Percentiles rank a stretch among this genome's conserved stretches.
Conservation (phyloP, 1,140 invertebrate genomes). For the Chrysoperla carnea region DNA sequence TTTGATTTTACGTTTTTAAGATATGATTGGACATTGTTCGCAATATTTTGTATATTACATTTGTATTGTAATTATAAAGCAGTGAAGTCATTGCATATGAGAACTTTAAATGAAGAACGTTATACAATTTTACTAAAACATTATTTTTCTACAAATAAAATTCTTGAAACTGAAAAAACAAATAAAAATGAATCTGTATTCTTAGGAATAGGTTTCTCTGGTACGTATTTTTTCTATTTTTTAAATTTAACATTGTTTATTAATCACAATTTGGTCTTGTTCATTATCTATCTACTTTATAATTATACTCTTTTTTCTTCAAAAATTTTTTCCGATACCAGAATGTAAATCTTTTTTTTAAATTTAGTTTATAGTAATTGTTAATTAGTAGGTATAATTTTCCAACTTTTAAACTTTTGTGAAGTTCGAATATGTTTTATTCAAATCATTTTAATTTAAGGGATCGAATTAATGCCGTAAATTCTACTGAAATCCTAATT, state of each 20-base stretch:
- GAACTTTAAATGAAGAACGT: conserved; percentile 62
- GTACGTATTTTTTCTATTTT: conserved; percentile 18
- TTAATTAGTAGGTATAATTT: no score
- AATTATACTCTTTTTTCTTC: no score
- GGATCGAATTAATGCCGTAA: no score
- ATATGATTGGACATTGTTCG: conserved; percentile 46
- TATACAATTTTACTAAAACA: conserved; percentile 44
- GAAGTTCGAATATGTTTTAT: no score
- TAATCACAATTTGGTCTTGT: conserved; percentile 15
- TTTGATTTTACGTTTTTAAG: no score
- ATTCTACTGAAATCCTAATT: conserved; percentile 5
- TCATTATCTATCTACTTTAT: conserved; percentile 5
- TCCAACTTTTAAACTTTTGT: no score
- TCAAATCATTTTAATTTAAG: no score
- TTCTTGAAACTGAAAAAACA: conserved; percentile 27
- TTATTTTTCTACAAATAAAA: conserved; percentile 30
- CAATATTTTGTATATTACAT: conserved; percentile 62
- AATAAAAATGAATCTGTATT: conserved; percentile 41
- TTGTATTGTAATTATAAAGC: conserved; percentile 74
- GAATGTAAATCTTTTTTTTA: no score
- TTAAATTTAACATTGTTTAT: conserved; percentile 16
- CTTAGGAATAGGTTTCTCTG: conserved; percentile 24
- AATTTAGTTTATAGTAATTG: no score
- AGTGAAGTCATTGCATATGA: conserved; percentile 52
- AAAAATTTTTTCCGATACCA: no score